Base-by-base conservation (phyloP, 2,113 vertebrate genomes). In the Gallinago media region DNA sequence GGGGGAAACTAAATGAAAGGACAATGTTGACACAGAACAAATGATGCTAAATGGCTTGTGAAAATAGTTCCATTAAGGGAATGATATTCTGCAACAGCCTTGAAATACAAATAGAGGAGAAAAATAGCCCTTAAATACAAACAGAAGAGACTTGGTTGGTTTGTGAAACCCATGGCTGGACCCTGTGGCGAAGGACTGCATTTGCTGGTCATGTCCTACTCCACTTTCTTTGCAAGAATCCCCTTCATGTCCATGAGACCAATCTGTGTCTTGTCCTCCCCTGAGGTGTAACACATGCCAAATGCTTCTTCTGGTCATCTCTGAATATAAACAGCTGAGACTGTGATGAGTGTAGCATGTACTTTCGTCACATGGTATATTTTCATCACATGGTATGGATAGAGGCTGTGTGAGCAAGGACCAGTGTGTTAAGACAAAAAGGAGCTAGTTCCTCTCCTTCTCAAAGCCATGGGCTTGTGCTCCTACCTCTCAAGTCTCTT, bases 41-140 rank as follows among this genome's bases (percentile, higher is more conserved):
- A 95, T 95, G 84, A 94, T 87, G 92, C 77, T 93, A 96, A 96
- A 94, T 87, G 81, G 73, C 77, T 87, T 96, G 95, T 94, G 92
- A 89, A 95, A 95, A 78, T 21, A 95, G 84, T 50, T 40, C 89
- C 95, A 93, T 96, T 95, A 93, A 74, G 84, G 46, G 74, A 85
- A 83, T 42, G 8, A 46, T 95, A 62, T 81, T 89, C 94, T 87
- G 84, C 87, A 96, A 87, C 50, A 47, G 84, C 32, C 40, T 80
- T 83, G 89, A 94, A 79, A 89, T 68, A 89, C 84, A 86, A 94
- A 75, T 63, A 85, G 71, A n/a, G 25, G 67, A 85, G 89, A 70
- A 58, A 95, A 96, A 88, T 52, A 89, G 73, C 40, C 52, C 82
- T 92, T 71, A 88, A 95, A 76, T 83, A 79, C 83, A 86, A 92